phyloP scores from a whole-genome alignment of 2,888 invertebrate species.

The Melieria crassipennis region DNA sequence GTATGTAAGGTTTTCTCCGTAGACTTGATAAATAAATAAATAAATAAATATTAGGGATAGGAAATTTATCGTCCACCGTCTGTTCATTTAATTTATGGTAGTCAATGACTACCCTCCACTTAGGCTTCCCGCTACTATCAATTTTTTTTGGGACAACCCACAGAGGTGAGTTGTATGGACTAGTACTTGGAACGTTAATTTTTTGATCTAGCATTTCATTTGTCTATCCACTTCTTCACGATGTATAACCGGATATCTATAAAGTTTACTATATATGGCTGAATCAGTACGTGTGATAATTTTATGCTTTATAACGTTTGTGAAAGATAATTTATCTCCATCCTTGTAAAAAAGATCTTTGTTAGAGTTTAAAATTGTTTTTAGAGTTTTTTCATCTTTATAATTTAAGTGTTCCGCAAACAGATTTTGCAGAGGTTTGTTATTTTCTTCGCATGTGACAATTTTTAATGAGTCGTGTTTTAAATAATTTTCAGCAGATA shows the following conservation, averaged over 20 bases:
- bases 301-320: neutral
- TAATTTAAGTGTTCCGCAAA: too few species aligned
- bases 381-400: too few species aligned
- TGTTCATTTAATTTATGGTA: constrained; percentile 13
- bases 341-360: too few species aligned
- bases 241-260: neutral
- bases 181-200: too few species aligned
- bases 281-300: constrained; percentile 8
- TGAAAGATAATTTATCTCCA: neutral
- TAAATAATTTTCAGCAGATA: constrained; percentile 1
- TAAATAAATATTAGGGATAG: constrained; percentile 12
- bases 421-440: too few species aligned
- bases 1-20: too few species aligned
- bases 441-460: too few species aligned
- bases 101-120: constrained; percentile 8
- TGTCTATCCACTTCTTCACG: constrained; percentile 4
- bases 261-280: constrained; percentile 35
- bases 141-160: neutral
- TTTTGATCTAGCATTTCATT: neutral
- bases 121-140: constrained; percentile 4
- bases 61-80: constrained; percentile 11
- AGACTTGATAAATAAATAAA: too few species aligned
- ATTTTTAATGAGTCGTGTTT: neutral
- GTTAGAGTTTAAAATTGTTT: too few species aligned
- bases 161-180: too few species aligned